phyloP scores from a whole-genome alignment of 1,140 invertebrate genomes.

The Subanguina moxae region DNA sequence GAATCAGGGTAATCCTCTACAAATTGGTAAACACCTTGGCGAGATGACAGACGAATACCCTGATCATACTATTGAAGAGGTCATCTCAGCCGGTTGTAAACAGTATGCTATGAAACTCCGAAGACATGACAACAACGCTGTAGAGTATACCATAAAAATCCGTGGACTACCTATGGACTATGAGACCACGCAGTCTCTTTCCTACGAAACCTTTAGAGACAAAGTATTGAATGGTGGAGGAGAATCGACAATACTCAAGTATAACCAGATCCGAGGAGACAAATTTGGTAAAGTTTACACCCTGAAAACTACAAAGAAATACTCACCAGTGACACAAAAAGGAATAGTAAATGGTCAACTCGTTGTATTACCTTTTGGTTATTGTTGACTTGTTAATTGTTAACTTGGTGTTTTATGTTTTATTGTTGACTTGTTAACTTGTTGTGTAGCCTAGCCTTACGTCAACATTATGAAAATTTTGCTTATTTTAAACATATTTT shows the following conservation, averaged over 20 bases:
- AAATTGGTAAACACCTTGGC: not conserved
- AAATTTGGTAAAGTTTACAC: constrained; percentile 2
- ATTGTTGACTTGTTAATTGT: too few relatives aligned
- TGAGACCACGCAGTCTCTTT: not conserved
- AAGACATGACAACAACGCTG: not conserved
- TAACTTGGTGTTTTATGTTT: too few relatives aligned
- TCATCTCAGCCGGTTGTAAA: not conserved
- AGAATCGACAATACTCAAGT: not conserved
- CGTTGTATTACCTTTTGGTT: too few relatives aligned
- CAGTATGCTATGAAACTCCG: not conserved
- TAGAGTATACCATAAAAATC: not conserved
- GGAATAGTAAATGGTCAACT: not conserved
- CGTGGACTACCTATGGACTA: not conserved
- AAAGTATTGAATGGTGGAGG: too few relatives aligned
- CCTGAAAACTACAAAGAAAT: not conserved
- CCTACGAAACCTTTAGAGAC: not conserved
- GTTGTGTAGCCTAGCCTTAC: too few relatives aligned
- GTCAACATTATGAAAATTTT: too few relatives aligned
- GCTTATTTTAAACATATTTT: too few relatives aligned
- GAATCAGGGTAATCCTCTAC: not conserved
- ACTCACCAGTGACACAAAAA: not conserved
- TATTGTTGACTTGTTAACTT: too few relatives aligned
- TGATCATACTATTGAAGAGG: not conserved
- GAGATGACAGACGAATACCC: not conserved
- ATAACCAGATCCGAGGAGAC: not conserved